Evolutionary conservation across 2,888 invertebrate species (phyloP), one percentile per base, ranked within the genome.

Genomic region (Busseola fusca): DNA sequence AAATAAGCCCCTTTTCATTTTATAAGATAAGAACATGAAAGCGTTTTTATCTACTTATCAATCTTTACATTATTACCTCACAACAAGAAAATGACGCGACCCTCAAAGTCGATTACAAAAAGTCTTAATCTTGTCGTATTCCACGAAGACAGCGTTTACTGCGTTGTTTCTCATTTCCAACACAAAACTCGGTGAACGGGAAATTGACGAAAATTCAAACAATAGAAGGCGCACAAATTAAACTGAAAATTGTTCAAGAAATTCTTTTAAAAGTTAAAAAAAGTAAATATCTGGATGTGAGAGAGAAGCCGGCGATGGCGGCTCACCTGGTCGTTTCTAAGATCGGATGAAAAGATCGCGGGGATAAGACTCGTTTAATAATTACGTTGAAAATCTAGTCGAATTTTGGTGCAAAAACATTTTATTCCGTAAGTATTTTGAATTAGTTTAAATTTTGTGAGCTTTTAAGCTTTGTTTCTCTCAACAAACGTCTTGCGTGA

Each of bases 171-270:
- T 69, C 52, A 64, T 74, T 80, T 69, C 42, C 52, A 27, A 34
- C 63, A 67, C 58, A 75, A 62, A 79, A 60, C 66, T 42, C 45
- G 34, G 37, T 30, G 27, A 68, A 72, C 52, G 58, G 34, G 64
- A 84, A 69, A 81, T 69, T 67, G 58, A 7, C 59, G 48, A 58
- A 74, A 81, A 75, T 75, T 78, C 79, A 75, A 84, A 75, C 75
- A 81, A 75, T 72, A 78, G 71, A 74, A 69, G 69, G 67, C 12
- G 57, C 54, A 48, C 59, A 82, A 82, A 14, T 40, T 14, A 82
- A 74, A 68, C n/a, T 10, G 54, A 63, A 72, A 59, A 67, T 58
- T 69, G 52, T 57, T n/a, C 65, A 75, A 78, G 58, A 78, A 78
- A 63, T 73, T 71, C 67, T 27, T 58, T 72, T 78, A 64, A 58